Conservation (phyloP, 2,888 invertebrate species). For the Epistrophella euchroma region DNA sequence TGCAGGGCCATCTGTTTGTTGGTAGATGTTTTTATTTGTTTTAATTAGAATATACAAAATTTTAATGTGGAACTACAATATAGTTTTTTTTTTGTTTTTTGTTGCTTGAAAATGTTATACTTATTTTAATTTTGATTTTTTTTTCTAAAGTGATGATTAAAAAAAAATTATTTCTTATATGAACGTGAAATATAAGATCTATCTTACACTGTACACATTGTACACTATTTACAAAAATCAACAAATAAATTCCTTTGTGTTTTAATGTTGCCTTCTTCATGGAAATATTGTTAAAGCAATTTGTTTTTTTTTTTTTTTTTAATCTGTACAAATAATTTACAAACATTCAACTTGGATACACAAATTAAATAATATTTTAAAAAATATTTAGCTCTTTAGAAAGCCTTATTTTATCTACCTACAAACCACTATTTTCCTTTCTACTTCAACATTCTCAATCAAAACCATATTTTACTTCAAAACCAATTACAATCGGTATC, state of each 20-base stretch:
- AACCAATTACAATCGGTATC: too few relatives aligned
- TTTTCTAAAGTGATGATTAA: conserved; percentile 35
- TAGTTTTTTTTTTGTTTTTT: conserved; percentile 22
- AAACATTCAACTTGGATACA: conserved; percentile 32
- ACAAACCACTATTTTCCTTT: too few relatives aligned
- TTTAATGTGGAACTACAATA: conserved; percentile 73
- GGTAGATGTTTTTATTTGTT: conserved; percentile 75
- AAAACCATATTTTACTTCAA: too few relatives aligned
- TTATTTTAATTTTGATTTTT: conserved; percentile 31
- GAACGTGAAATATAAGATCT: conserved; percentile 32
- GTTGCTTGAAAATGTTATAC: conserved; percentile 36
- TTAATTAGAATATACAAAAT: conserved; percentile 69
- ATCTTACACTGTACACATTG: conserved; percentile 65
- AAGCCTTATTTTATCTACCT: too few relatives aligned
- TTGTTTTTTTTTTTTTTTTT: not conserved
- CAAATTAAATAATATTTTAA: not conserved
- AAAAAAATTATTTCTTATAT: conserved; percentile 33
- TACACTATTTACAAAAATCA: conserved; percentile 60
- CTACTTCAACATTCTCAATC: too few relatives aligned
- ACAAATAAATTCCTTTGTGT: not conserved
- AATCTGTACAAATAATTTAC: conserved; percentile 33
- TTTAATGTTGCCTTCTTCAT: not conserved
- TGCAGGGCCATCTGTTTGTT: conserved; percentile 95
- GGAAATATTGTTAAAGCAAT: not conserved
- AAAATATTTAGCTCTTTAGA: too few relatives aligned